Evolutionary conservation across 2,113 vertebrate genomes (phyloP).

Genomic region (Mustela nigripes): DNA sequence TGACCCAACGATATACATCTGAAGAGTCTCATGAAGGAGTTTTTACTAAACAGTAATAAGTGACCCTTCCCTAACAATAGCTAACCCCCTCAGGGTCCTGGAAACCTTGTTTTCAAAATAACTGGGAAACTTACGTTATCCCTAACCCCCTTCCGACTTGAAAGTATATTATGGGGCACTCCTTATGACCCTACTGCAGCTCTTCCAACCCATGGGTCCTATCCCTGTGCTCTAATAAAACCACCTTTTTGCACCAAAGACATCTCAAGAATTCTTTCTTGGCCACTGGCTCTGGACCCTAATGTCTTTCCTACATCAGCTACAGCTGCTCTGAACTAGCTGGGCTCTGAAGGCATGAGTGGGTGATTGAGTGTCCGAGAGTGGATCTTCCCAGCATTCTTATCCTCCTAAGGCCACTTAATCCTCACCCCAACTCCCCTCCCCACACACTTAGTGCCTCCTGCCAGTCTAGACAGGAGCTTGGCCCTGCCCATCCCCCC

Average conservation of each 20-base stretch:
- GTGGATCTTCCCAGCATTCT: neutral
- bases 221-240: neutral
- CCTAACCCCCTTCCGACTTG: neutral
- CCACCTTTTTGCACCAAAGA: neutral
- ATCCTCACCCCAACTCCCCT: neutral
- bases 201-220: neutral
- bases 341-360: neutral
- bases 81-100: neutral
- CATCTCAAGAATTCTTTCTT: neutral
- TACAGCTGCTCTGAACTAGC: neutral
- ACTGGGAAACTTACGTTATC: neutral
- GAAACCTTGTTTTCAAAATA: neutral
- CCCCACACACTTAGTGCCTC: neutral
- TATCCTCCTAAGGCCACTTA: neutral
- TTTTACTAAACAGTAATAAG: neutral
- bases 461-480: neutral
- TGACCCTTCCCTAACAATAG: neutral
- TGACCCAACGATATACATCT: neutral
- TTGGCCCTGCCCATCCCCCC: neutral
- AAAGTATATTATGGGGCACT: neutral
- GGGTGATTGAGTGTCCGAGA: too few species aligned
- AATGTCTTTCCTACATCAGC: neutral
- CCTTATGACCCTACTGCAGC: neutral
- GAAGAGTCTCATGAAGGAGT: neutral
- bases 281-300: neutral